Evolutionary conservation across 2,113 vertebrate species (phyloP), one percentile per base, ranked within the genome.

Genomic region (Butorides virescens): DNA sequence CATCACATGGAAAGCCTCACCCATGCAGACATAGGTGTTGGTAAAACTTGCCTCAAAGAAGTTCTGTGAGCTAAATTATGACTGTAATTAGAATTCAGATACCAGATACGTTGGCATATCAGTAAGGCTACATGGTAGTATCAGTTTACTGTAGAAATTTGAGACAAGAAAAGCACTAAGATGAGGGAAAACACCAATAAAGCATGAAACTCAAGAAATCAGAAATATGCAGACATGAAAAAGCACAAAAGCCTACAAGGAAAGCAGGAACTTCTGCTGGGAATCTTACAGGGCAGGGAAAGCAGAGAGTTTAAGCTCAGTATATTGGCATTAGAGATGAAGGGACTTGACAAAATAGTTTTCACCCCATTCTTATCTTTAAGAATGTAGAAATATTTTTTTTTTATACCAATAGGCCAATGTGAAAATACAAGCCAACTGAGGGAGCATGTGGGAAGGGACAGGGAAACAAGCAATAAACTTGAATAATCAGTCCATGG

Each of bases 101-200:
- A 73, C 8, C 53, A 83, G 25, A 79, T 22, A 73, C 1, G 0
- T 0, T 30, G 17, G 49, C 0, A 0, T 29, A 61, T 37, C 30
- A 74, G 50, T 70, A 94, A 44, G 27, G 19, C 9, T 67, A 83
- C 7, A 27, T 3, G 7, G 18, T 23, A 36, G 32, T 44, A 88
- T 18, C 6, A 61, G 27, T 32, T 62, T 36, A 74, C 63, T 46
- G 12, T 15, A 61, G 49, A 86, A 88, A 67, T 74, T 47, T 47
- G 2, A 13, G 23, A 77, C n/a, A 59, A 84, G 29, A 86, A 67
- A 39, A 66, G 19, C 11, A 77, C n/a, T 78, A 71, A 42, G 36
- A 50, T 72, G 70, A 79, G 16, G 20, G 15, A 34, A 94, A 75
- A 50, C 21, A 47, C 20, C 42, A 58, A 39, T 3, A 8, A 77